Conservation (phyloP, 2,888 invertebrate species). For the Orthosia gracilis region DNA sequence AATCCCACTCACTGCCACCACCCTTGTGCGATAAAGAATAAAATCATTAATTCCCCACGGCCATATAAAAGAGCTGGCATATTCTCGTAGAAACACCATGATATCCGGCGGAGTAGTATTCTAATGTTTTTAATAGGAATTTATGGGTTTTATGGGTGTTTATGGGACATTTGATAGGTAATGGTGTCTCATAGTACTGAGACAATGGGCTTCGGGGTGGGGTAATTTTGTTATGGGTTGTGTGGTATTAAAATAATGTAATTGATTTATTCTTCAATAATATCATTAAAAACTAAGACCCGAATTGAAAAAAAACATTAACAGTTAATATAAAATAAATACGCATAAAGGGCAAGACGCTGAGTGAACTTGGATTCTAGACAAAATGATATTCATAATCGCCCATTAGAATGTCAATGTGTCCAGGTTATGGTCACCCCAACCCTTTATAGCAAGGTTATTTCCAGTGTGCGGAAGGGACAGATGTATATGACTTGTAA, state of each 20-base stretch:
- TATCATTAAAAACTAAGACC: too few relatives aligned
- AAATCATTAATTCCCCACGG: conserved; percentile 39
- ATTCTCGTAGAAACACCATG: conserved; percentile 41
- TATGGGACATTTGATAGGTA: conserved; percentile 75
- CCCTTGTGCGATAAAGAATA: conserved; percentile 26
- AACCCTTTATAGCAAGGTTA: too few relatives aligned
- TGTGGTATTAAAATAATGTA: conserved; percentile 8
- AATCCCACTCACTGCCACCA: not conserved
- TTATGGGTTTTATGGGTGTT: conserved; percentile 78
- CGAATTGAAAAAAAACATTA: too few relatives aligned
- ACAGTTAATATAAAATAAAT: too few relatives aligned
- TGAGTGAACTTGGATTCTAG: too few relatives aligned
- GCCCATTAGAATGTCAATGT: too few relatives aligned
- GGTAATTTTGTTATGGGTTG: conserved; percentile 38
- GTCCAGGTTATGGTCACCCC: too few relatives aligned
- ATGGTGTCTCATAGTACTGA: conserved; percentile 69
- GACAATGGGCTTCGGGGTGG: conserved; percentile 30
- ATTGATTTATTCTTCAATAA: conserved; percentile 3
- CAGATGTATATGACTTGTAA: too few relatives aligned
- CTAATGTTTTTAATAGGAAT: conserved; percentile 83
- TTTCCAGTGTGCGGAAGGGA: too few relatives aligned
- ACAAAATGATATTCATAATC: too few relatives aligned
- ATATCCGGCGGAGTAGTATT: conserved; percentile 63
- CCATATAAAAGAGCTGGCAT: conserved; percentile 57
- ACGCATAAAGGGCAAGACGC: too few relatives aligned